Percentiles rank a stretch among this genome's conserved stretches.
These are phyloP conservation scores for Psittacula cyanocephala DNA, from an alignment of 2,113 vertebrate genomes.

Conservation along the genomic window DNA sequence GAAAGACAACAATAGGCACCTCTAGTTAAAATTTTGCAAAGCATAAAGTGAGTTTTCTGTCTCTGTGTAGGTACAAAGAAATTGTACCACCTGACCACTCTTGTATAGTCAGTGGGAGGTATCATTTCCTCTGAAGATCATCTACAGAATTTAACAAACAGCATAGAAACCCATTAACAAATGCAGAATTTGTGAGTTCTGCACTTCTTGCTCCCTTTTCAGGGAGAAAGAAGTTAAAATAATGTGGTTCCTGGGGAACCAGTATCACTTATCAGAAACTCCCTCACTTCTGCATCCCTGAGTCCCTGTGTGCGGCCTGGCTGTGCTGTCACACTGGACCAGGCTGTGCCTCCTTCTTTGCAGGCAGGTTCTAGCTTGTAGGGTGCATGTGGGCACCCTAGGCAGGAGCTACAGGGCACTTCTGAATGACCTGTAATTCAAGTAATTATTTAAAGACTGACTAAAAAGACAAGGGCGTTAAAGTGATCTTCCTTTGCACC, in stretches of 20 bases:
- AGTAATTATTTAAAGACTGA: not conserved
- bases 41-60: not conserved
- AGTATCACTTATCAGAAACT: not conserved
- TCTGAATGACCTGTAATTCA: not conserved
- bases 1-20: not conserved
- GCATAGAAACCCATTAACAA: not conserved
- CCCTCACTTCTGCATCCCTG: not conserved
- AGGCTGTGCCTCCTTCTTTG: not conserved
- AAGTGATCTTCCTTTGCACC: not conserved
- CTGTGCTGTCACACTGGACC: not conserved
- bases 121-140: not conserved
- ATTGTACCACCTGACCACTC: accelerated
- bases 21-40: not conserved
- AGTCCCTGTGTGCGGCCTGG: not conserved
- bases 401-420: accelerated
- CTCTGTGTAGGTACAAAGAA: not conserved
- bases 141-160: not conserved
- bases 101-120: not conserved
- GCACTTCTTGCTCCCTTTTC: not conserved
- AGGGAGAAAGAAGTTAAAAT: not conserved
- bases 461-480: not conserved
- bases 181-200: not conserved
- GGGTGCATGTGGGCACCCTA: accelerated
- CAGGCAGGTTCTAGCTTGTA: not conserved
- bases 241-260: not conserved